phyloP scores from a whole-genome alignment of 2,888 invertebrate species.

The Drosophila phalerata region DNA sequence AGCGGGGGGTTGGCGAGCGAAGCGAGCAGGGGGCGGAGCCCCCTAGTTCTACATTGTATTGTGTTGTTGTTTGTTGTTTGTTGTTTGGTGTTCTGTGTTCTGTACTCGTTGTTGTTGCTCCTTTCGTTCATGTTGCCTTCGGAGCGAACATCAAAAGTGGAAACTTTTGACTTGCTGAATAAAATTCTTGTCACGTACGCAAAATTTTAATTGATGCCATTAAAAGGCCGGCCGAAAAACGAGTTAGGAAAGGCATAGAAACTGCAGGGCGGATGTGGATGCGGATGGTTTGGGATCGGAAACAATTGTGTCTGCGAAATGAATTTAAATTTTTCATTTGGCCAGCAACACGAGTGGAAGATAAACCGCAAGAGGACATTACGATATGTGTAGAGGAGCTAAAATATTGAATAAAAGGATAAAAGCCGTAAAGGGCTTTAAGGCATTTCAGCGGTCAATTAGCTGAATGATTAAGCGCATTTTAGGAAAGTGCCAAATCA shows the following conservation, averaged over 20 bases:
- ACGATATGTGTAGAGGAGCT: slow-evolving; percentile 4
- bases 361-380: slow-evolving; percentile 6
- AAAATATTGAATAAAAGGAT: slow-evolving; percentile 1
- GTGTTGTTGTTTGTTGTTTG: slow-evolving; percentile 26
- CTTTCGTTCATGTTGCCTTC: slow-evolving; percentile 33
- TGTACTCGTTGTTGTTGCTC: slow-evolving; percentile 24
- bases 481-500: slow-evolving; percentile 41
- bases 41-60: slow-evolving; percentile 52
- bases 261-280: slow-evolving; percentile 6
- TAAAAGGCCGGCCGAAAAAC: slow-evolving; percentile 59
- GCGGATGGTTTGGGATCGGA: slow-evolving; percentile 16
- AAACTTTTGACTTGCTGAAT: slow-evolving; percentile 50
- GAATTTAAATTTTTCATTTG: slow-evolving; percentile 57
- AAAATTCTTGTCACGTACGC: slow-evolving; percentile 83
- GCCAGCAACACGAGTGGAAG: slow-evolving; percentile 1
- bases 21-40: too few species aligned
- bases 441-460: slow-evolving; percentile 41
- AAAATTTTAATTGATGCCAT: slow-evolving; percentile 83
- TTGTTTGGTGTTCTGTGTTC: slow-evolving; percentile 26
- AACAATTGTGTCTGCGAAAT: slow-evolving; percentile 52
- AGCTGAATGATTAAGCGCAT: slow-evolving; percentile 62
- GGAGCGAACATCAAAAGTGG: slow-evolving; percentile 62
- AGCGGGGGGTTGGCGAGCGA: too few species aligned
- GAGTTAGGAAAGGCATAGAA: slow-evolving; percentile 22
- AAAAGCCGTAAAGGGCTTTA: not conserved